A percentile compares a stretch with the other conserved stretches of the same genome.
Evolutionary conservation across 2,888 invertebrate genomes (phyloP).

Genomic region (Perizoma affinitatum): DNA sequence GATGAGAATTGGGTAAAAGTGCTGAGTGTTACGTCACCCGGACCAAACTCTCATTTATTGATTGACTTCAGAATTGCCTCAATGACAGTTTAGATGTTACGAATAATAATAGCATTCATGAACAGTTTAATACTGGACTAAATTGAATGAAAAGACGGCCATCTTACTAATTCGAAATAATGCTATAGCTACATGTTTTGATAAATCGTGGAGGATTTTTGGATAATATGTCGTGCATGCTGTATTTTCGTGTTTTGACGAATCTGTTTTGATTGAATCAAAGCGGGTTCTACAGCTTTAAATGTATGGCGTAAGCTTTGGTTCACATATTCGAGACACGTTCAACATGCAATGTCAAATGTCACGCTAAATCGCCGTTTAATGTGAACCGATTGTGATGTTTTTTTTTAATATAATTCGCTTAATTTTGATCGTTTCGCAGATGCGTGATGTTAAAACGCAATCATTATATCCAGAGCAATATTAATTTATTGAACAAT

Average conservation of each 20-base stretch:
- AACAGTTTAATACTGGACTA: conserved; percentile 23
- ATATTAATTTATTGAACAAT: conserved; percentile 70
- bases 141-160: conserved; percentile 35
- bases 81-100: conserved; percentile 19
- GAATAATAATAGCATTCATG: conserved; percentile 12
- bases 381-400: conserved; percentile 63
- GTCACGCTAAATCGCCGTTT: conserved; percentile 45
- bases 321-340: conserved; percentile 64
- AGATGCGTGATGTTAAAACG: conserved; percentile 64
- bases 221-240: conserved; percentile 78
- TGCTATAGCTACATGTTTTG: conserved; percentile 35
- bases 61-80: conserved; percentile 29
- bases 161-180: conserved; percentile 41
- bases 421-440: conserved; percentile 68
- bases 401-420: conserved; percentile 54
- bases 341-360: conserved; percentile 40
- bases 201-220: conserved; percentile 70
- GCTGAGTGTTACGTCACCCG: too few relatives aligned
- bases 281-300: conserved; percentile 69
- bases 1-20: too few relatives aligned
- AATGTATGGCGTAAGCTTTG: conserved; percentile 75
- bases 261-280: conserved; percentile 61
- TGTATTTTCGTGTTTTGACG: conserved; percentile 69
- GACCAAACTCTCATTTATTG: neutral
- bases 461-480: conserved; percentile 76